A percentile compares a stretch with the other conserved stretches of the same genome.
phyloP scores from a whole-genome alignment of 1,140 invertebrate genomes.

The Pseudomyrmex sp. region DNA sequence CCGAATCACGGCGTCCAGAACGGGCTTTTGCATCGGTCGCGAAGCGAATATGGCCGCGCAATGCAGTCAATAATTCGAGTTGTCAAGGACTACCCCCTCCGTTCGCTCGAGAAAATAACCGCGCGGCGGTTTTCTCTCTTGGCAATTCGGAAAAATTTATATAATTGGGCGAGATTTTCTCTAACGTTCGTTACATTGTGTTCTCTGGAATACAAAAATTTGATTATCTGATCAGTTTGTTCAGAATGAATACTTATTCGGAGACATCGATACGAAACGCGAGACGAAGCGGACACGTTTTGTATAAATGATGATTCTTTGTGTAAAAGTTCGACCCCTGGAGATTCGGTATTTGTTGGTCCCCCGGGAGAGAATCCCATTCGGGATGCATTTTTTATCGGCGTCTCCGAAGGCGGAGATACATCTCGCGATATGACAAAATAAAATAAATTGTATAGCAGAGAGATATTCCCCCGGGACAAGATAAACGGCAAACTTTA shows the following conservation, averaged over 20 bases:
- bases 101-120: too few relatives aligned
- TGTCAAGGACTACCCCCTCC: background rate
- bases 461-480: constrained; percentile 37
- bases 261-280: too few relatives aligned
- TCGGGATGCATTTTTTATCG: constrained; percentile 1
- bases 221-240: too few relatives aligned
- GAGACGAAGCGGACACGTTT: too few relatives aligned
- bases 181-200: too few relatives aligned
- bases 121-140: too few relatives aligned
- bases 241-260: too few relatives aligned
- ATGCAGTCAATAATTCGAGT: background rate
- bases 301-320: too few relatives aligned
- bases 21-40: background rate
- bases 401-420: constrained; percentile 22
- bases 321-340: background rate
- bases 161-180: background rate
- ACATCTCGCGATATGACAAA: constrained; percentile 22
- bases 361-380: background rate
- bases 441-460: constrained; percentile 65
- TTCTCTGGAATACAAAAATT: too few relatives aligned
- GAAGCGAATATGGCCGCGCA: background rate
- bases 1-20: background rate
- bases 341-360: background rate
- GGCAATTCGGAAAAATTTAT: background rate
- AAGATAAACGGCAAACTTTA: constrained; percentile 19